Base-by-base conservation (phyloP, 1,140 invertebrate genomes). In the Musca domestica region DNA sequence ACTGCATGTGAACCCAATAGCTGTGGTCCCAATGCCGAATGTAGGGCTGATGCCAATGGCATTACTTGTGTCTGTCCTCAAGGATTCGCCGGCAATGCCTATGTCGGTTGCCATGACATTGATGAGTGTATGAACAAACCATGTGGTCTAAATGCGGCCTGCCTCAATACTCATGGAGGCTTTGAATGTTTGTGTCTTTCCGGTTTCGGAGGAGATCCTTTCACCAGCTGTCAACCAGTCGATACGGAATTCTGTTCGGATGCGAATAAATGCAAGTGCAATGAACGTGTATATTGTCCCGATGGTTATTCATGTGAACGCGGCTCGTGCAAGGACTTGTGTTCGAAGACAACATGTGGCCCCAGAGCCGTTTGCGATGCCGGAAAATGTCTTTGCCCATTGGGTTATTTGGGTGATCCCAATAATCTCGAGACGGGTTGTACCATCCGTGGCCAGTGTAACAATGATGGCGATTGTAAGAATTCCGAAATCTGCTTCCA, bases 111-210 rank as follows among this genome's bases (percentile, higher is more conserved):
- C 79, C 87, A 88, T 74, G 93, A 95, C 82, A 88, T 95, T 58
- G 90, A 95, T 77, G 94, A 96, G 83, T 96, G 94, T 78, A 86
- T 83, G 49, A 87, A 86, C 66, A 90, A 91, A 74, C 91, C 92
- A 3, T 96, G 94, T 80, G 94, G 93, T 19, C 84, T 87, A 69
- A 92, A 94, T 79, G 93, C 94, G 1, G 88, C 91, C 20, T 96
- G 95, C 74, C 91, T 96, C 49, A 96, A 96, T 74, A 93, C 91
- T 0, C 86, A 89, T 5, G 94, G 94, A 52, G 90, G 91, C 71
- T 96, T 90, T 74, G 93, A 94, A 75, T 97, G 95, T 80, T 86
- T 90, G 2, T 97, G 95, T 74, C 88, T 90, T 71, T 90, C 90
- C 66, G 88, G 89, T 49, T 92, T 88, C 78, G 88, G 89, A 64